Percentiles rank a stretch among this genome's conserved stretches.
These are phyloP conservation scores for Epirrhoe alternata DNA, from an alignment of 2,888 invertebrate genomes.

Conservation along the genomic window DNA sequence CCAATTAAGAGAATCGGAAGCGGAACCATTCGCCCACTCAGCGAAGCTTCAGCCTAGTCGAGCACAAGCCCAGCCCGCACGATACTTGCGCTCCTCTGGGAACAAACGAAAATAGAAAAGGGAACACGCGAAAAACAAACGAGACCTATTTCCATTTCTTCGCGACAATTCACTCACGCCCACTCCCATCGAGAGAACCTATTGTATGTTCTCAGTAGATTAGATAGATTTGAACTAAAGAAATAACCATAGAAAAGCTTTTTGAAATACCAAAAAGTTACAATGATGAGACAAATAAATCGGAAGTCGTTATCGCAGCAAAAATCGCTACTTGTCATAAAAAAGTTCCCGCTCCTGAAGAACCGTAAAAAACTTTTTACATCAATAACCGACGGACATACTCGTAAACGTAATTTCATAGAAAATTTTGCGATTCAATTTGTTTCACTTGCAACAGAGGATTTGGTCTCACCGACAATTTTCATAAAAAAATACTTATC, in stretches of 20 bases:
- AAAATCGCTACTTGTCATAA: conserved; percentile 52
- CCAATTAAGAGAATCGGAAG: conserved; percentile 79
- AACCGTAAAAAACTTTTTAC: conserved; percentile 51
- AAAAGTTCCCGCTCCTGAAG: conserved; percentile 45
- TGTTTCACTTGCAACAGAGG: conserved; percentile 45
- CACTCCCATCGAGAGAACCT: conserved; percentile 10
- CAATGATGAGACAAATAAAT: conserved; percentile 48
- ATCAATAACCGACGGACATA: conserved; percentile 45
- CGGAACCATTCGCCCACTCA: conserved; percentile 75
- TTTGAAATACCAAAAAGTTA: conserved; percentile 43
- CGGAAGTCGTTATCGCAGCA: conserved; percentile 45
- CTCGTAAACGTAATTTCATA: conserved; percentile 49
- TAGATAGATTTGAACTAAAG: conserved; percentile 26
- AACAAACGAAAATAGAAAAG: conserved; percentile 30
- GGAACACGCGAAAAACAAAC: conserved; percentile 40
- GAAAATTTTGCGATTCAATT: conserved; percentile 50
- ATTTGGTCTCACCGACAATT: conserved; percentile 44
- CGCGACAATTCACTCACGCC: conserved; percentile 18
- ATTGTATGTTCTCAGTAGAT: conserved; percentile 3
- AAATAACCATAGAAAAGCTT: conserved; percentile 34
- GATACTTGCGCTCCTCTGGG: conserved; percentile 21
- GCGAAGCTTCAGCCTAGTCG: conserved; percentile 52
- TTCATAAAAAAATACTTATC: conserved; percentile 53
- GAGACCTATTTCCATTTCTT: conserved; percentile 37
- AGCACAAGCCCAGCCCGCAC: conserved; percentile 37